Conservation (phyloP, 2,797 vertebrate species). For the Centropyge bicolor region DNA sequence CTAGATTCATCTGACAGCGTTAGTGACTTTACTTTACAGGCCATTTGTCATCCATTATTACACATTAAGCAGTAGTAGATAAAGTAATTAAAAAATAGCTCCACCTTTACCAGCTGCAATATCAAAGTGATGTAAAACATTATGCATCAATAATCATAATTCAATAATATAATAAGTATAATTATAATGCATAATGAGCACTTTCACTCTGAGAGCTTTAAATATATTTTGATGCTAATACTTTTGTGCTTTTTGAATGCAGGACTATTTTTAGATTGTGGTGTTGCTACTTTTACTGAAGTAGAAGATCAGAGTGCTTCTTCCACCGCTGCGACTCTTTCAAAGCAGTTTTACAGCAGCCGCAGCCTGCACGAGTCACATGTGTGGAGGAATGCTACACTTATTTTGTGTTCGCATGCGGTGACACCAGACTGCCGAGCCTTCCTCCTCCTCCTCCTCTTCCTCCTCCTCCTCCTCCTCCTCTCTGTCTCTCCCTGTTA, state of each 20-base stretch:
- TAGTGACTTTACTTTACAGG: too few species aligned
- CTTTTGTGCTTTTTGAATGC: background rate
- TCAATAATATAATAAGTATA: too few species aligned
- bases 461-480: constrained; percentile 3
- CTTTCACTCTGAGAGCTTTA: background rate
- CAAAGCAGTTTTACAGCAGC: background rate
- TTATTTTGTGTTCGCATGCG: constrained; percentile 51
- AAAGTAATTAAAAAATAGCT: too few species aligned
- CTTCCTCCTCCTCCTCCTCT: constrained; percentile 12
- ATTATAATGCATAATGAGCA: background rate
- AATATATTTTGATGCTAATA: background rate
- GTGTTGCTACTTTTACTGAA: background rate
- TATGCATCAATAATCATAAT: too few species aligned
- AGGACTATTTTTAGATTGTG: background rate
- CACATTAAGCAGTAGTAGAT: too few species aligned
- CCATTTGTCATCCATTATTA: too few species aligned
- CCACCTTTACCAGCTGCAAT: too few species aligned
- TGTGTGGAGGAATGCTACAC: constrained; percentile 69
- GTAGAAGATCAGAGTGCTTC: background rate
- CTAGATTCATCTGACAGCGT: too few species aligned
- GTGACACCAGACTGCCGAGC: constrained; percentile 23
- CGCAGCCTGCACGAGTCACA: constrained; percentile 33
- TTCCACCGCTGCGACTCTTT: background rate
- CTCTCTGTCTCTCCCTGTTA: constrained; percentile 32
- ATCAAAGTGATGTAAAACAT: too few species aligned